Conservation (phyloP, 2,113 vertebrate genomes). For the Notechis scutatus region DNA sequence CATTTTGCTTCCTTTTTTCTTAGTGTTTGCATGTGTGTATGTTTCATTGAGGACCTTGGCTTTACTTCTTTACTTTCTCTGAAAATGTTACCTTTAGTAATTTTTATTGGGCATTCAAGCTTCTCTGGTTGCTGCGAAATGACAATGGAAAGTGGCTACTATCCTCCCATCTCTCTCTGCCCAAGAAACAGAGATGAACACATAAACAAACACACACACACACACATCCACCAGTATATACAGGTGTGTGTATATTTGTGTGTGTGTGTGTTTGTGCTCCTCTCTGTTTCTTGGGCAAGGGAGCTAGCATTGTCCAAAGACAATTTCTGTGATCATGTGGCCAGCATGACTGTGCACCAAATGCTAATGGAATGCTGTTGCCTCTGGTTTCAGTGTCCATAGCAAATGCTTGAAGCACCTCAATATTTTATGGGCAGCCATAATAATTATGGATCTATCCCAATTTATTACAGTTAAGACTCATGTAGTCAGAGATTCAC, state of each 20-base stretch:
- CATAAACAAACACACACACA: too few species aligned
- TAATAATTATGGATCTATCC: not conserved
- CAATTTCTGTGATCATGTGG: too few species aligned
- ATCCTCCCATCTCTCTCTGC: not conserved
- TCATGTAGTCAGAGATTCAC: not conserved
- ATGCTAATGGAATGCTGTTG: too few species aligned
- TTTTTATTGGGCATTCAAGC: not conserved
- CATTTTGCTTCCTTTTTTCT: not conserved
- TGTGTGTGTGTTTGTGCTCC: too few species aligned
- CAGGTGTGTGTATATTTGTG: too few species aligned
- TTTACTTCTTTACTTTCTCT: not conserved
- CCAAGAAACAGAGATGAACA: not conserved
- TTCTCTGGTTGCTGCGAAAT: not conserved
- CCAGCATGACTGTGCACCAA: too few species aligned
- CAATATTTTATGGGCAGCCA: not conserved
- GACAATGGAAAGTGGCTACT: not conserved
- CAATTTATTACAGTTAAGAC: not conserved
- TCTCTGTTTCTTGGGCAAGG: too few species aligned
- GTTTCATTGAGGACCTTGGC: not conserved
- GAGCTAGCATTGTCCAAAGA: too few species aligned
- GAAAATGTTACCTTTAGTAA: not conserved
- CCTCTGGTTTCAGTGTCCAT: not conserved
- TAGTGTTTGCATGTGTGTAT: not conserved
- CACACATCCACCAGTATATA: too few species aligned
- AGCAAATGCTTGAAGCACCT: not conserved